A percentile compares a stretch with the other conserved stretches of the same genome.
These are phyloP conservation scores for Anarhynchus alexandrinus DNA, from an alignment of 2,113 vertebrate genomes.

Conservation along the genomic window DNA sequence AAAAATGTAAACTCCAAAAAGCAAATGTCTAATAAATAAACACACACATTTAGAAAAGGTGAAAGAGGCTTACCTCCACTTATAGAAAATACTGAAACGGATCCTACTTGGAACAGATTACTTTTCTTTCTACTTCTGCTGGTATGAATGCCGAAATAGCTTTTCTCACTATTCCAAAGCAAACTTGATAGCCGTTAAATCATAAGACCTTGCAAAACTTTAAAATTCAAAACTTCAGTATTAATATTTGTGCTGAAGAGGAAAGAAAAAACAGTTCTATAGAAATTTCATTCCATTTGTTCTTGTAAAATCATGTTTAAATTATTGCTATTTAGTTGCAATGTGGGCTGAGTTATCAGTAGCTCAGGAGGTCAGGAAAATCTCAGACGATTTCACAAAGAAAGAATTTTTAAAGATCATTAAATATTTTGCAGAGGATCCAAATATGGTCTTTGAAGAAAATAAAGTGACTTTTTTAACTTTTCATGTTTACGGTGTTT, in stretches of 20 bases:
- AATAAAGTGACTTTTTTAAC: neutral
- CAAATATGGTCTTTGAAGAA: neutral
- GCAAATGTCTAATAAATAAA: neutral
- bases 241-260: neutral
- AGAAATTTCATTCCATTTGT: neutral
- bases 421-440: neutral
- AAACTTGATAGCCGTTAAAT: neutral
- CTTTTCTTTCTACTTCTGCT: neutral
- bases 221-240: neutral
- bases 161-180: neutral
- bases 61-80: neutral
- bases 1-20: neutral
- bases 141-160: neutral
- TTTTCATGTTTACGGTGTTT: neutral
- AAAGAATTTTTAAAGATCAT: neutral
- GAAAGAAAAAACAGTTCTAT: neutral
- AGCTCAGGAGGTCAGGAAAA: neutral
- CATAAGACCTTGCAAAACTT: neutral
- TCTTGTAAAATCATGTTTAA: neutral
- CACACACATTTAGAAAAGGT: neutral
- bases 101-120: neutral
- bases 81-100: neutral
- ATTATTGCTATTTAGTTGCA: neutral
- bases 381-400: neutral
- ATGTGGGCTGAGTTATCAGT: neutral